Percentiles rank a stretch among this genome's conserved stretches.
phyloP scores from a whole-genome alignment of 30 jellyfish, hydroid and myxozoan genomes.

The Aurelia sp. region DNA sequence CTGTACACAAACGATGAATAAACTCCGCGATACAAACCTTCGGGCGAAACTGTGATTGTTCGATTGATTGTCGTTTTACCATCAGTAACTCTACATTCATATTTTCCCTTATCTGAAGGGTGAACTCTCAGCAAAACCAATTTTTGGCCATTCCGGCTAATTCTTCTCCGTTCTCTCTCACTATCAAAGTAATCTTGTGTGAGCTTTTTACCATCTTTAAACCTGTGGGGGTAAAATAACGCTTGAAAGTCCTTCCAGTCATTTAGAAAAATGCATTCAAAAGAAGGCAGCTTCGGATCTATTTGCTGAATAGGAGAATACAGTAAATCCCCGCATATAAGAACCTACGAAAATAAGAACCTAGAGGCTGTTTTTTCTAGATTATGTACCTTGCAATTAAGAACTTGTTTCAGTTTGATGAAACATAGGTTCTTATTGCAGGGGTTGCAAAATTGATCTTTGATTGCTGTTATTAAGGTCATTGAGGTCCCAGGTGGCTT shows the following conservation, averaged over 20 bases:
- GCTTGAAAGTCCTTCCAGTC: background rate
- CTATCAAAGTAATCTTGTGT: background rate
- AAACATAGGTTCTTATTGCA: no score
- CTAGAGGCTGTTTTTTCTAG: no score
- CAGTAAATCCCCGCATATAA: no score
- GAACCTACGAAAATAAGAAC: no score
- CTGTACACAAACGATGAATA: background rate
- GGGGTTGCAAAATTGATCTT: no score
- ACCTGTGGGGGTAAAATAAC: background rate
- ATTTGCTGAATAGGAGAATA: no score
- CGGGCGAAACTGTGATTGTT: constrained; percentile 29
- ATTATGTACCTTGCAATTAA: no score
- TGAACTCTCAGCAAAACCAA: background rate
- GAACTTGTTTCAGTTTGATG: no score
- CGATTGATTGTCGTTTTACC: constrained; percentile 12
- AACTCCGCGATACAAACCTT: background rate
- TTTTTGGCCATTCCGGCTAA: background rate
- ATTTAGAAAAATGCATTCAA: no score
- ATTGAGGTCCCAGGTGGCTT: no score
- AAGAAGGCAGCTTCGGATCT: no score
- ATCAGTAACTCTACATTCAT: constrained; percentile 25
- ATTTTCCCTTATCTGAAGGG: constrained; percentile 40
- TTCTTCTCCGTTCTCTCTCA: background rate
- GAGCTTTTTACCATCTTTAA: background rate
- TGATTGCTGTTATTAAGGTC: no score